Percentiles rank a stretch among this genome's conserved stretches.
Conservation (phyloP, 2,888 invertebrate species). For the Drosophila testacea region DNA sequence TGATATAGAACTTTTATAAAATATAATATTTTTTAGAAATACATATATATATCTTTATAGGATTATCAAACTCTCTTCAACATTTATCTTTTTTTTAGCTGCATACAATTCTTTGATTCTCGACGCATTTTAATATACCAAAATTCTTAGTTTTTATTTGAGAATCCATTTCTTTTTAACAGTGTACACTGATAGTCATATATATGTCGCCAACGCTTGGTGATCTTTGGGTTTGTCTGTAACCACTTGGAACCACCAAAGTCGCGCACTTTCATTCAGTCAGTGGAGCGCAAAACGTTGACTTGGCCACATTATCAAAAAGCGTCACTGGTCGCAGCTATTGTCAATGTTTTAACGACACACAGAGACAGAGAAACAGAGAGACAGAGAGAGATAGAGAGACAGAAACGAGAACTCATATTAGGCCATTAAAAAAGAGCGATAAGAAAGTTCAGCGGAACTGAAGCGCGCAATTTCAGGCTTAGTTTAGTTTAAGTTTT, state of each 20-base stretch:
- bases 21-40: too few species aligned
- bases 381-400: background rate
- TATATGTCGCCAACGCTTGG: constrained; percentile 27
- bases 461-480: constrained; percentile 80
- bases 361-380: constrained; percentile 27
- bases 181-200: constrained; percentile 3
- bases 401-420: constrained; percentile 63
- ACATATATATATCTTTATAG: too few species aligned
- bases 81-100: too few species aligned
- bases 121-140: too few species aligned
- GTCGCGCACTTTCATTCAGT: constrained; percentile 69
- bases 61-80: too few species aligned
- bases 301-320: constrained; percentile 64
- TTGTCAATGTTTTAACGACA: constrained; percentile 64
- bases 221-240: constrained; percentile 59
- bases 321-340: constrained; percentile 69
- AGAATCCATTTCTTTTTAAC: too few species aligned
- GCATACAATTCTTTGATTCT: too few species aligned
- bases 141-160: too few species aligned
- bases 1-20: too few species aligned
- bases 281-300: constrained; percentile 76
- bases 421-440: constrained; percentile 81
- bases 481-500: constrained; percentile 70
- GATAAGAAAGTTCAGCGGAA: constrained; percentile 81
- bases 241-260: constrained; percentile 53